Evolutionary conservation across 2,888 invertebrate genomes (phyloP), one percentile per base, ranked within the genome.

Genomic region (Athrips mouffetella): DNA sequence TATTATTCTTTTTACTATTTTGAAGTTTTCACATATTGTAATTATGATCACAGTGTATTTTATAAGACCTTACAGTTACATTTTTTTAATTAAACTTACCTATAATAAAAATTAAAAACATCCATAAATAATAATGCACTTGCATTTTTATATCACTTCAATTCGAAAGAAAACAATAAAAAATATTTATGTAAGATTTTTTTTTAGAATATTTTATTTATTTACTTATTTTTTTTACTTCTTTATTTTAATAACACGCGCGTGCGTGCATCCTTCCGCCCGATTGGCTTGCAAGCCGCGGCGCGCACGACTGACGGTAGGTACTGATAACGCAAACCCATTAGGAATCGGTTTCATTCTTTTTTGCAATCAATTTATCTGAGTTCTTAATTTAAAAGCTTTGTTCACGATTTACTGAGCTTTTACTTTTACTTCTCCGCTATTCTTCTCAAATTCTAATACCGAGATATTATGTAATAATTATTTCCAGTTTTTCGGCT

Each of bases 311-410:
- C 39, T 27, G 20, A 35, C 45, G 27, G n/a, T n/a, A 18, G 44
- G 11, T 44, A 30, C 11, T 21, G 31, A 31, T 44, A 42, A 45
- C 33, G 21, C 33, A 10, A 13, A 6, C 3, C 52, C 56, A 29
- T 46, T 35, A 33, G 65, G 68, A 0, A 40, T 40, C 15, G 10
- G 25, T 20, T 37, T 37, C 20, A 7, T 10, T 40, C 25, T 11
- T 37, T 21, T 37, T 21, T 3, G 4, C 4, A 7, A 6, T 21
- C 5, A 37, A 3, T 10, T 18, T 18, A 35, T 10, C 18, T 16
- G 33, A 18, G 2, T n/a, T n/a, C n/a, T n/a, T n/a, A n/a, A n/a
- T n/a, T n/a, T n/a, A n/a, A n/a, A n/a, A n/a, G n/a, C n/a, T n/a
- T n/a, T n/a, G n/a, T n/a, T n/a, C n/a, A n/a, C n/a, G n/a, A n/a